A percentile compares a stretch with the other conserved stretches of the same genome.
These are phyloP conservation scores for Hemistola chrysoprasaria DNA, from an alignment of 2,888 invertebrate species.

Conservation along the genomic window DNA sequence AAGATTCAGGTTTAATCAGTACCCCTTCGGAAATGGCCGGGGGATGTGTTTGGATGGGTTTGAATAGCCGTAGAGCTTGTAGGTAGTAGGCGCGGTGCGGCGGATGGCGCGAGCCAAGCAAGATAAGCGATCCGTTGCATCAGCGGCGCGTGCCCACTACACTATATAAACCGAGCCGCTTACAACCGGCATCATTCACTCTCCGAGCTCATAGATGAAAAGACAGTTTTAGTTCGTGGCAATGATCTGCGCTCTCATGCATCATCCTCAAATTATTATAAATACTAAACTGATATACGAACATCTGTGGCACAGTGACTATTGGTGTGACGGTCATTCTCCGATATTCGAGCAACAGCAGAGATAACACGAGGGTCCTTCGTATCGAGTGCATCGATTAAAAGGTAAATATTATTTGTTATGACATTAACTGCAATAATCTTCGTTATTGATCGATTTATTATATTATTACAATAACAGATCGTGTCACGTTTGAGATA, in stretches of 20 bases:
- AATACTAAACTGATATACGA: constrained; percentile 62
- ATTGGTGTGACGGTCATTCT: constrained; percentile 75
- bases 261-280: constrained; percentile 53
- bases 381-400: constrained; percentile 58
- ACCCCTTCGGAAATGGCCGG: too few relatives aligned
- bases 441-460: constrained; percentile 18
- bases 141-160: constrained; percentile 57
- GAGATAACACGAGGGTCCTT: constrained; percentile 63
- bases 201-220: constrained; percentile 66
- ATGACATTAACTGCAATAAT: constrained; percentile 23
- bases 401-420: constrained; percentile 72
- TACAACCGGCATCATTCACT: constrained; percentile 58
- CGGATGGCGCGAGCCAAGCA: constrained; percentile 42
- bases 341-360: constrained; percentile 73
- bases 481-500: constrained; percentile 3
- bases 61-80: neutral
- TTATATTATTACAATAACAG: constrained; percentile 10
- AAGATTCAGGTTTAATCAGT: too few relatives aligned
- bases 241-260: constrained; percentile 77
- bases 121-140: constrained; percentile 67
- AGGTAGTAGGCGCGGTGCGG: constrained; percentile 1
- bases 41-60: too few relatives aligned
- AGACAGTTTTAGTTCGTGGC: constrained; percentile 70
- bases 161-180: constrained; percentile 55
- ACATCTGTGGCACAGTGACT: constrained; percentile 80